Evolutionary conservation across 2,113 vertebrate genomes (phyloP), one percentile per base, ranked within the genome.

Genomic region (Tinamus guttatus): DNA sequence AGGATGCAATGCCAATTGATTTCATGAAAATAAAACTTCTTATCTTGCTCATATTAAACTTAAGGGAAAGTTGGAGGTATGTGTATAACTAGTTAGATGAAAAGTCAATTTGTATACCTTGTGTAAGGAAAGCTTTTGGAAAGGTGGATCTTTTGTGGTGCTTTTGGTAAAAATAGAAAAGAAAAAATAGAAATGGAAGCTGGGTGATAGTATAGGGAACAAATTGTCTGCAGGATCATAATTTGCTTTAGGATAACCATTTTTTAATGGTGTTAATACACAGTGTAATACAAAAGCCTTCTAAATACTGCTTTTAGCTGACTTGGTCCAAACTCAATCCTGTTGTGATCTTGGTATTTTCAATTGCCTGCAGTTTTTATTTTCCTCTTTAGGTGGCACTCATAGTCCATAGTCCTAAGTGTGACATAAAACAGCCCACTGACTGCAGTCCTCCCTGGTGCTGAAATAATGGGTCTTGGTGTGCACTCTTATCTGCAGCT

Each of bases 381-480:
- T 71, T 79, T 34, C 11, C 28, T 85, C 95, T 90, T 45, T 78
- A 97, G 95, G 77, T 92, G 96, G 96, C 88, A 75, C 21, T 38
- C 38, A 4, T 56, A 3, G 54, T 64, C 74, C 12, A 69, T 51
- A 70, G 40, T n/a, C 84, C 11, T 8, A 69, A 14, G 12, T 12
- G 11, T 20, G 7, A 5, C 18, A 9, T 11, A 8, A 41, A 64
- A 49, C 43, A 38, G 30, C 75, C 21, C 5, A 36, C 5, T 18
- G 21, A 13, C 54, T 74, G 56, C 51, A 25, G 0, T 40, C 14
- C 38, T 36, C 13, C 3, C 27, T 32, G 60, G 43, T 54, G 82
- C 5, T 88, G 73, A 49, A 86, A 43, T 71, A n/a, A 8, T 5
- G 5, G 7, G 28, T 40, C 12, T 15, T 49, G 24, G 18, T 28